Evolutionary conservation across 2,113 vertebrate genomes (phyloP).

Genomic region (Nyctereutes procyonoides): DNA sequence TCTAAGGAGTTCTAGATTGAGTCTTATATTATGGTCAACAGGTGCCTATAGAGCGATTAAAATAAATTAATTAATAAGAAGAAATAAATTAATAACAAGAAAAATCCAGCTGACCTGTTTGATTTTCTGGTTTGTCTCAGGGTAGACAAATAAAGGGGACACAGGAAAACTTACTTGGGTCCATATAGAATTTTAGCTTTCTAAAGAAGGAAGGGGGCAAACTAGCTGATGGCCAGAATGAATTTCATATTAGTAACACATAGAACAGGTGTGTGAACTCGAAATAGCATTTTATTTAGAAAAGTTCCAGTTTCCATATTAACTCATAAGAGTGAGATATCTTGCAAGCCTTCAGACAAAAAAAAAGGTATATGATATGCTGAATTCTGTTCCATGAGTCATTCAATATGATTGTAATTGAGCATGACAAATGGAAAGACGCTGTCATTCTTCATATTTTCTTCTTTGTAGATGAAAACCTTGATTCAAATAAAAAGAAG

Average conservation of each 20-base stretch:
- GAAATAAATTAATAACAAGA: neutral
- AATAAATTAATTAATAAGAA: neutral
- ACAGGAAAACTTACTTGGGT: neutral
- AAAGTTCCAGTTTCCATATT: neutral
- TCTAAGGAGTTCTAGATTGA: neutral
- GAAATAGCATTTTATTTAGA: neutral
- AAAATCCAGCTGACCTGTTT: neutral
- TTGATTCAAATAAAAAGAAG: constrained; percentile 42
- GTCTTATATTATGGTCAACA: neutral
- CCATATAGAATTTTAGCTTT: neutral
- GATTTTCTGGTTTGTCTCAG: neutral
- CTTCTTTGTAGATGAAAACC: constrained; percentile 29
- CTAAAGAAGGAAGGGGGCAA: neutral
- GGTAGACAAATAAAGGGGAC: neutral
- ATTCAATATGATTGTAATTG: neutral
- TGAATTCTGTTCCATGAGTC: neutral
- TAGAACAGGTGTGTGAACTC: neutral
- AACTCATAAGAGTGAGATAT: neutral
- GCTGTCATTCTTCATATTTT: constrained; percentile 43
- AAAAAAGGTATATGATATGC: neutral
- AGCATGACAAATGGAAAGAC: neutral
- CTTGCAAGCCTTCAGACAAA: neutral
- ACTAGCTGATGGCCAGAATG: neutral
- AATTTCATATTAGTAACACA: constrained; percentile 18
- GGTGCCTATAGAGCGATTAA: neutral